phyloP scores from a whole-genome alignment of 1,140 invertebrate species.

The Orussus abietinus region DNA sequence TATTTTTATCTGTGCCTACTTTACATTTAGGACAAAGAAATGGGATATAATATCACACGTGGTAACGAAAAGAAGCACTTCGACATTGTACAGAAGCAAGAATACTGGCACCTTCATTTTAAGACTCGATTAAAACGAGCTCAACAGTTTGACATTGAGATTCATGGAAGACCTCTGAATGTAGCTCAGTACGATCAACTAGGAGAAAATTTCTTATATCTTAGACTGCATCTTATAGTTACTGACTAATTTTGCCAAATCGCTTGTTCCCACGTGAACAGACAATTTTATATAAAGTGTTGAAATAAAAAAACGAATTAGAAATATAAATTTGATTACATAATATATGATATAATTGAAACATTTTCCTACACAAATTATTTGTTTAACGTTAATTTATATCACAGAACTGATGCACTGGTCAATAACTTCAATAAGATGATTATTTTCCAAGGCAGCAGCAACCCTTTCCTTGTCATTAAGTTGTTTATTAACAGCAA shows the following conservation, averaged over 20 bases:
- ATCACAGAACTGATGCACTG: no score
- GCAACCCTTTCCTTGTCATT: slow-evolving; percentile 97
- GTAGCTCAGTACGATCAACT: slow-evolving; percentile 29
- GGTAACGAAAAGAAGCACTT: slow-evolving; percentile 67
- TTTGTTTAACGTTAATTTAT: no score
- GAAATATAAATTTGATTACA: neutral
- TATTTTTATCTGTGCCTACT: slow-evolving; percentile 15
- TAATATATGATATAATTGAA: no score
- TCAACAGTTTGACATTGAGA: slow-evolving; percentile 57
- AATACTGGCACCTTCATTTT: slow-evolving; percentile 64
- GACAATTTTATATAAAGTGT: slow-evolving; percentile 2
- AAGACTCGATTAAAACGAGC: slow-evolving; percentile 55
- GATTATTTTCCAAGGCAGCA: slow-evolving; percentile 90
- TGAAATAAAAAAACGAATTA: neutral
- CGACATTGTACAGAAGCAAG: slow-evolving; percentile 61
- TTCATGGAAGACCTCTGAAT: slow-evolving; percentile 52
- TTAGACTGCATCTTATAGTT: slow-evolving; percentile 53
- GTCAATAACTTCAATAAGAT: slow-evolving; percentile 91
- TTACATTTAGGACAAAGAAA: slow-evolving; percentile 55
- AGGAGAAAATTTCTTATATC: slow-evolving; percentile 57
- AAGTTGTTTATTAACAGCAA: slow-evolving; percentile 94
- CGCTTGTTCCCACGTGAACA: no score
- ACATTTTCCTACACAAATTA: no score
- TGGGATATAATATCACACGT: slow-evolving; percentile 62
- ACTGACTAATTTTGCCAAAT: no score